phyloP scores from a whole-genome alignment of 2,113 vertebrate species.

The Psophia crepitans region DNA sequence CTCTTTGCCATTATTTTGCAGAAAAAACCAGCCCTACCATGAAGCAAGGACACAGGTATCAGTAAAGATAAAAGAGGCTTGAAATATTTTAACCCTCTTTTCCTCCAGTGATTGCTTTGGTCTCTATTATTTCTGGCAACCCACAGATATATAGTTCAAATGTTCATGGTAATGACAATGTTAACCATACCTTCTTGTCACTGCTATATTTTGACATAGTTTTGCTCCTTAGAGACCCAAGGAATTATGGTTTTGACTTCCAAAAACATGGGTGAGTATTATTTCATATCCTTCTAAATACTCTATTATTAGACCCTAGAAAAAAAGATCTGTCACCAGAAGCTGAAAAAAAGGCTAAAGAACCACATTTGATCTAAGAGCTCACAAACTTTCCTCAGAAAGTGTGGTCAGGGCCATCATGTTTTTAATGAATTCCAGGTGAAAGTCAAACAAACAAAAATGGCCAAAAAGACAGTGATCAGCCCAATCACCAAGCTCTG shows the following conservation, averaged over 20 bases:
- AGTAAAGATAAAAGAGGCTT: not conserved
- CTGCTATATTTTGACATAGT: not conserved
- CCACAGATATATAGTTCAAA: not conserved
- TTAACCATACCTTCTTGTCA: not conserved
- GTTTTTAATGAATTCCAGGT: not conserved
- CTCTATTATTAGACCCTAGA: not conserved
- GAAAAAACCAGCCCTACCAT: not conserved
- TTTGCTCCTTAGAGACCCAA: not conserved
- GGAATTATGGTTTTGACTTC: not conserved
- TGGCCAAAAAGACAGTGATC: not conserved
- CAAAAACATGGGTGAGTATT: not conserved
- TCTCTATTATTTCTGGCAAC: not conserved
- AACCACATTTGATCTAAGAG: not conserved
- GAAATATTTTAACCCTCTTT: not conserved
- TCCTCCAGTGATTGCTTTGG: not conserved
- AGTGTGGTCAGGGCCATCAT: not conserved
- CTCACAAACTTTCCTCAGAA: not conserved
- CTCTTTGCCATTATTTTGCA: not conserved
- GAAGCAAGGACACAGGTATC: not conserved
- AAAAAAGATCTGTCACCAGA: not conserved
- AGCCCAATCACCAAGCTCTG: not conserved
- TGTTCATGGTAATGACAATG: not conserved
- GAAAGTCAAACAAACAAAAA: not conserved
- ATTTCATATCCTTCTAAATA: not conserved
- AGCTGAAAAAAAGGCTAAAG: not conserved